phyloP scores from a whole-genome alignment of 1,140 invertebrate species.

The Bombus waltoni region DNA sequence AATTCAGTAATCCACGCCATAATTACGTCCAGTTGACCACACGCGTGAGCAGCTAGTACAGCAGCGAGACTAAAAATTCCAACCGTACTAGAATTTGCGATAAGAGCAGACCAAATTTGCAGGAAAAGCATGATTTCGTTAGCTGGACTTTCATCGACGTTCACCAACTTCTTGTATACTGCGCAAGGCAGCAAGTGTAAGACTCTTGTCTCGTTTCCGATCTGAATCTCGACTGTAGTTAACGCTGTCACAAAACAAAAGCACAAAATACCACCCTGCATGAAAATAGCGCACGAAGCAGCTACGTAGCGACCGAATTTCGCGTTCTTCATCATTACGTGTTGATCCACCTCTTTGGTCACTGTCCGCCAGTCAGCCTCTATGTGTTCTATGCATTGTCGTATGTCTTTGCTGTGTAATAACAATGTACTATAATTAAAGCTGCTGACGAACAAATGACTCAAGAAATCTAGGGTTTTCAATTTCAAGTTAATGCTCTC shows the following conservation, averaged over 20 bases:
- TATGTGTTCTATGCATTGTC: slow-evolving; percentile 49
- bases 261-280: slow-evolving; percentile 36
- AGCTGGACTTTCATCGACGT: slow-evolving; percentile 16
- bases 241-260: slow-evolving; percentile 19
- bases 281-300: slow-evolving; percentile 16
- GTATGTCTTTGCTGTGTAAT: slow-evolving; percentile 35
- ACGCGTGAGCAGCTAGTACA: slow-evolving; percentile 57
- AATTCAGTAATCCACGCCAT: slow-evolving; percentile 36
- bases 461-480: slow-evolving; percentile 26
- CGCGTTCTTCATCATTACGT: slow-evolving; percentile 49
- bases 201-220: slow-evolving; percentile 10
- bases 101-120: slow-evolving; percentile 36
- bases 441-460: slow-evolving; percentile 42
- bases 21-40: slow-evolving; percentile 53
- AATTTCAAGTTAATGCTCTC: slow-evolving; percentile 16
- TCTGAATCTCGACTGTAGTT: background rate
- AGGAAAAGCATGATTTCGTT: slow-evolving; percentile 52
- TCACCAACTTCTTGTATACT: slow-evolving; percentile 36
- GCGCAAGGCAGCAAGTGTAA: slow-evolving; percentile 39
- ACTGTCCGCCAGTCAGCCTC: slow-evolving; percentile 49
- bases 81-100: slow-evolving; percentile 38
- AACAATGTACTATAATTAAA: slow-evolving; percentile 47
- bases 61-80: slow-evolving; percentile 45
- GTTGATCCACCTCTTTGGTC: background rate
- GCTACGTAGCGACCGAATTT: slow-evolving; percentile 41